These are phyloP conservation scores for Frieseomelitta varia DNA, from an alignment of 1,140 invertebrate genomes.

Conservation along the genomic window DNA sequence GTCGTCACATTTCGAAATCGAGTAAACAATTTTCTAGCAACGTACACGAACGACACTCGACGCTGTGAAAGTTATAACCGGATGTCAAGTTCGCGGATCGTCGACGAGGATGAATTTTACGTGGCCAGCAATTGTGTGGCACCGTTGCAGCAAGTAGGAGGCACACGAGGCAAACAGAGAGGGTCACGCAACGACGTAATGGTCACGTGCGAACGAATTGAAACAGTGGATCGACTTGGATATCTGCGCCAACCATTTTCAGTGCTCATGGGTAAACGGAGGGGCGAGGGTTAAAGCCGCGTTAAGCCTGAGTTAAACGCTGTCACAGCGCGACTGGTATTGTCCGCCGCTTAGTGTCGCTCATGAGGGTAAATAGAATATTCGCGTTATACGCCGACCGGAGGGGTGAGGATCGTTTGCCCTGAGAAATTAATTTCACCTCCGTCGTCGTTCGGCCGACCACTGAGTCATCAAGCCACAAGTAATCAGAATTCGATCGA, in stretches of 20 bases:
- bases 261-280: slow-evolving; percentile 40
- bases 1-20: background rate
- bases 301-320: slow-evolving; percentile 67
- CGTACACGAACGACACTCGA: background rate
- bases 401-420: slow-evolving; percentile 36
- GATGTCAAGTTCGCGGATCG: background rate
- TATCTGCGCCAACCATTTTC: slow-evolving; percentile 51
- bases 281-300: slow-evolving; percentile 47
- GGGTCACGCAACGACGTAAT: background rate
- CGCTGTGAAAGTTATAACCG: slow-evolving; percentile 8
- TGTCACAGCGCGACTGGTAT: slow-evolving; percentile 56
- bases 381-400: slow-evolving; percentile 45
- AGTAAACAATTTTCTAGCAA: background rate
- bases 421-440: slow-evolving; percentile 57
- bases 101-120: slow-evolving; percentile 12
- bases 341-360: slow-evolving; percentile 61
- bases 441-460: slow-evolving; percentile 11
- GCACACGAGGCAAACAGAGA: background rate
- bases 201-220: slow-evolving; percentile 53
- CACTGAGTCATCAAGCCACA: slow-evolving; percentile 17
- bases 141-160: background rate
- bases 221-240: slow-evolving; percentile 55
- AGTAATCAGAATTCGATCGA: too few species aligned
- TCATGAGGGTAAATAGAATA: slow-evolving; percentile 66
- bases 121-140: background rate